Base-by-base conservation (phyloP, 2,113 vertebrate species). In the Turnix velox region DNA sequence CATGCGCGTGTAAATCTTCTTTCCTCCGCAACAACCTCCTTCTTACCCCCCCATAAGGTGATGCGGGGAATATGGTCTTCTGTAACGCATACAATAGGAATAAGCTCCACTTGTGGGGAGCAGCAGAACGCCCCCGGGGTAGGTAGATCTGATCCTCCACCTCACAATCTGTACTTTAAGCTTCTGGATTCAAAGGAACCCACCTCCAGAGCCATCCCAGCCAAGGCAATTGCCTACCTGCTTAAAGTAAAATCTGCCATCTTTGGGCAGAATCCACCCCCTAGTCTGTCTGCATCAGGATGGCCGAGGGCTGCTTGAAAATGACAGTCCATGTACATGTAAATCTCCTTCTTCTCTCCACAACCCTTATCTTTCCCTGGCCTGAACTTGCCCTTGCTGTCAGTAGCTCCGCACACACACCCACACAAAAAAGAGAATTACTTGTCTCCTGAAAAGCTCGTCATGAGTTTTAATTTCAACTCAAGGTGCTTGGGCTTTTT, bases 31-130 rank as follows among this genome's bases (percentile, higher is more conserved):
- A n/a, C n/a, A 12, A 6, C 22, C 39, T 40, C 10, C 24, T 17
- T n/a, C 18, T 22, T 59, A 31, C 17, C 28, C 10, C 42, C 30
- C 19, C 7, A 2, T 30, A 49, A 51, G 14, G 18, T 23, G 31
- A 16, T 10, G 24, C 5, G 40, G 16, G n/a, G 24, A 75, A 43
- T 0, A 1, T 0, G 10, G 28, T 23, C 28, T 39, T 40, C 48
- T 31, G 67, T 39, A 43, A 75, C 54, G 24, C 0, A 0, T 14
- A 18, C 18, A 2, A 0, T 17, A 69, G 55, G 84, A 62, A 27
- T 6, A n/a, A 66, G 18, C 15, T 5, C 13, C 9, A 0, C 31
- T 68, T 24, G 19, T 8, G 23, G 14, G 39, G 10, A 49, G 46
- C 0, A 17, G 72, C 49, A 42, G 62, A 33, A 59, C 73, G 67